A percentile compares a stretch with the other conserved stretches of the same genome.
phyloP scores from a whole-genome alignment of 2,888 invertebrate genomes.

The Apotomis capreana region DNA sequence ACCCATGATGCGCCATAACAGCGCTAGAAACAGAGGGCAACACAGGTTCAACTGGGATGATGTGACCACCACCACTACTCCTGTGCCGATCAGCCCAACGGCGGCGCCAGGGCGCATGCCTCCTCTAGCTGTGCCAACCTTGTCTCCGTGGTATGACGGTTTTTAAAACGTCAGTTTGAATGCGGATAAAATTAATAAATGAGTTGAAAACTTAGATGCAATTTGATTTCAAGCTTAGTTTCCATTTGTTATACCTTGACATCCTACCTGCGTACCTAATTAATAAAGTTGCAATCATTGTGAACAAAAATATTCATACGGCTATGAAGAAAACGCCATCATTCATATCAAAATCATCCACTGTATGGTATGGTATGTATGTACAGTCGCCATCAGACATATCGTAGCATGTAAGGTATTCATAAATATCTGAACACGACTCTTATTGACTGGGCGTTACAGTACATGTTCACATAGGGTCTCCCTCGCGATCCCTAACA shows the following conservation, averaged over 20 bases:
- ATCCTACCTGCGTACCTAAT: background rate
- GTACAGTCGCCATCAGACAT: too few relatives aligned
- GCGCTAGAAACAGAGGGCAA: conserved; percentile 49
- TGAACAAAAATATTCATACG: too few relatives aligned
- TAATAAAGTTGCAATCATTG: too few relatives aligned
- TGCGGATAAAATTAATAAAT: conserved; percentile 13
- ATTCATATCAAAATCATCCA: too few relatives aligned
- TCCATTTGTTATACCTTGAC: background rate
- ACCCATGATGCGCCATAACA: conserved; percentile 17
- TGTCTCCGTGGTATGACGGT: conserved; percentile 62
- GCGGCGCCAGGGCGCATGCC: too few relatives aligned
- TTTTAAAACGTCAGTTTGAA: conserved; percentile 53
- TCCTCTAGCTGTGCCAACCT: conserved; percentile 50
- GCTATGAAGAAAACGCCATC: too few relatives aligned
- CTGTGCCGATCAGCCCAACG: background rate
- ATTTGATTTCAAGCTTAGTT: background rate
- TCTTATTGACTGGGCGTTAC: too few relatives aligned
- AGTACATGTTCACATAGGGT: too few relatives aligned
- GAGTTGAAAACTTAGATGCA: background rate
- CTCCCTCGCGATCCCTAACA: too few relatives aligned
- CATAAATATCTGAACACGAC: too few relatives aligned
- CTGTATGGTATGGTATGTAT: too few relatives aligned
- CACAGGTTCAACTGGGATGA: conserved; percentile 56
- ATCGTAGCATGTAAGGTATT: too few relatives aligned
- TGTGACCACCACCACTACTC: conserved; percentile 21